Evolutionary conservation across 2,888 invertebrate species (phyloP), one percentile per base, ranked within the genome.

Genomic region (Eilema depressum): DNA sequence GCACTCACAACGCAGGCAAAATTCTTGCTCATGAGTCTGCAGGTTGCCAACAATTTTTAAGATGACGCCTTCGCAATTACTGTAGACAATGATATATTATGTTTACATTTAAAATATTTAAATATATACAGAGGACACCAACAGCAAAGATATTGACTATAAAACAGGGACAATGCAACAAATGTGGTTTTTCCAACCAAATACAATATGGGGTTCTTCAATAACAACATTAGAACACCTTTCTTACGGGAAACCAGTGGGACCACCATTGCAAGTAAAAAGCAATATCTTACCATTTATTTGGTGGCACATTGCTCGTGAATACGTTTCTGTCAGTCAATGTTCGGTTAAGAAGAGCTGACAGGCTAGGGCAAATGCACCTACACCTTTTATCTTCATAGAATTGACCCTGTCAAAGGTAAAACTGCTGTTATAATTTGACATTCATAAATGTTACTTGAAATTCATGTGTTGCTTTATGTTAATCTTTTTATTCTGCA

Each of bases 1-100:
- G 93, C 99, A 99, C 85, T 98, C 98, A 90, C 99, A 99, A 77
- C 97, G 95, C 0, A 98, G 97, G 89, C 99, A 99, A 85, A 98
- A 97, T 86, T 98, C 97, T 79, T 97, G 96, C 81, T 97, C 97
- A 83, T 97, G 97, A 20, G 97, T 97, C 85, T 97, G 96, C 3
- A 97, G 94, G 75, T 96, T 96, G 75, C 96, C 96, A n/a, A 97
- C 90, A 81, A 96, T 95, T 0, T 97, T 97, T 66, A 97, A 85
- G 68, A 97, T 96, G 0, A 97, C 97, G 62, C 96, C 97, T 85
- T 97, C 97, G 85, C 98, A 98, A 85, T 97, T 97, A 89, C 98
- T 98, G 88, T 59, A 92, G 93, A 62, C 53, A 68, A 28, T 0
- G 30, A 26, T 37, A 20, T 10, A 11, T 53, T 10, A 11, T 53